phyloP scores from a whole-genome alignment of 2,888 invertebrate genomes.

The Carpatolechia fugitivella region DNA sequence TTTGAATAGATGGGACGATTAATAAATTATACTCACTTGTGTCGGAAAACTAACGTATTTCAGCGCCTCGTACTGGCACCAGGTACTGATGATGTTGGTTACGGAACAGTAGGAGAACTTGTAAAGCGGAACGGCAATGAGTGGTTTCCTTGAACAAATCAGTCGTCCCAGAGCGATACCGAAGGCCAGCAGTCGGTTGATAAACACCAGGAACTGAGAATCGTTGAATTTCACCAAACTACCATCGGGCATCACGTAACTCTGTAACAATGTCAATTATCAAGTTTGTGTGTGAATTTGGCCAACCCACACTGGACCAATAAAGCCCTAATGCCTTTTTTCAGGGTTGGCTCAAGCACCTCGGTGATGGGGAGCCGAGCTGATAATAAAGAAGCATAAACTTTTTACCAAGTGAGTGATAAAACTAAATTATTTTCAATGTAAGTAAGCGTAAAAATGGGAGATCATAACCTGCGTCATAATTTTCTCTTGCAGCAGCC shows the following conservation, averaged over 20 bases:
- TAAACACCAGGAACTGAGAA: constrained; percentile 97
- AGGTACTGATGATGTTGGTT: constrained; percentile 98
- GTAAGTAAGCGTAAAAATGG: not conserved
- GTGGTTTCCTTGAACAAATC: constrained; percentile 74
- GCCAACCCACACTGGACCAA: too few species aligned
- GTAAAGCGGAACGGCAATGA: constrained; percentile 92
- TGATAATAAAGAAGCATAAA: too few species aligned
- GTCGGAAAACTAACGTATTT: constrained; percentile 99
- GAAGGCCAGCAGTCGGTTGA: constrained; percentile 86
- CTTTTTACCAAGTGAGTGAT: too few species aligned
- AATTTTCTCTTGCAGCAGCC: constrained; percentile 97
- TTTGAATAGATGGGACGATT: too few species aligned
- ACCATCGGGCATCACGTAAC: constrained; percentile 83
- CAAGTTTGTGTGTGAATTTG: too few species aligned
- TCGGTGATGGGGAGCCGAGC: too few species aligned
- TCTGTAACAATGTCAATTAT: constrained; percentile 55
- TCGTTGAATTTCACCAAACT: constrained; percentile 88
- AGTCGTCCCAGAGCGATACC: constrained; percentile 83
- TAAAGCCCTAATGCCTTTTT: too few species aligned
- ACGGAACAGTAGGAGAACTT: constrained; percentile 97
- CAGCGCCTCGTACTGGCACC: constrained; percentile 99
- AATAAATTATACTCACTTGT: too few species aligned
- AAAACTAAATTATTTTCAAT: too few species aligned
- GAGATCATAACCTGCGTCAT: constrained; percentile 87
- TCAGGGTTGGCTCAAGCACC: too few species aligned